phyloP scores from a whole-genome alignment of 1,140 invertebrate genomes.

The Cephus cinctus region DNA sequence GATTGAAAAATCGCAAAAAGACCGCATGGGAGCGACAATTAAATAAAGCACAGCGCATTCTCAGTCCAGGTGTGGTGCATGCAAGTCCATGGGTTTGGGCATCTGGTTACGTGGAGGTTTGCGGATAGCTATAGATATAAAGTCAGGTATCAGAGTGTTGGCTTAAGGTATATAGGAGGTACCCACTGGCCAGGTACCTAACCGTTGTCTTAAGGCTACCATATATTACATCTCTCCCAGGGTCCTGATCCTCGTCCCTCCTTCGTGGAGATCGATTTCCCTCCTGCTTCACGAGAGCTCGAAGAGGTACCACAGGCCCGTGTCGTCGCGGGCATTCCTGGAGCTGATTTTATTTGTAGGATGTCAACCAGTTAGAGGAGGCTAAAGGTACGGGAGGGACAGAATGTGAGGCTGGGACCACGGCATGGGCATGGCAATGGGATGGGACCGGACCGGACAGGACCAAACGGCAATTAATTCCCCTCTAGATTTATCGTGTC shows the following conservation, averaged over 20 bases:
- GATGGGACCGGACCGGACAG: constrained; percentile 36
- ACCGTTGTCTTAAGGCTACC: constrained; percentile 10
- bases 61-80: constrained; percentile 4
- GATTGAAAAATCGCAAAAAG: too few species aligned
- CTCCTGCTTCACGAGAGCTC: constrained; percentile 12
- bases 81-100: background rate
- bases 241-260: background rate
- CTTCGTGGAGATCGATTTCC: background rate
- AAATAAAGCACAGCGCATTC: constrained; percentile 1
- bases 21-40: constrained; percentile 1
- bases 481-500: constrained; percentile 51
- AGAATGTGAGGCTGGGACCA: constrained; percentile 24
- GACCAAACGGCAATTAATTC: constrained; percentile 50
- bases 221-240: constrained; percentile 5
- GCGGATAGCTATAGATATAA: background rate
- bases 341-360: constrained; percentile 55
- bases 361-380: constrained; percentile 46
- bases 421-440: constrained; percentile 22
- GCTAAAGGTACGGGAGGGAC: constrained; percentile 20
- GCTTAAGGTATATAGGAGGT: background rate
- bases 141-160: too few species aligned
- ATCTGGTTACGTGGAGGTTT: background rate
- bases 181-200: constrained; percentile 5
- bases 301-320: constrained; percentile 40
- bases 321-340: constrained; percentile 51